Percentiles rank a stretch among this genome's conserved stretches.
Conservation (phyloP, 30 jellyfish, hydroid and myxozoan genomes). For the Pelagia noctiluca region DNA sequence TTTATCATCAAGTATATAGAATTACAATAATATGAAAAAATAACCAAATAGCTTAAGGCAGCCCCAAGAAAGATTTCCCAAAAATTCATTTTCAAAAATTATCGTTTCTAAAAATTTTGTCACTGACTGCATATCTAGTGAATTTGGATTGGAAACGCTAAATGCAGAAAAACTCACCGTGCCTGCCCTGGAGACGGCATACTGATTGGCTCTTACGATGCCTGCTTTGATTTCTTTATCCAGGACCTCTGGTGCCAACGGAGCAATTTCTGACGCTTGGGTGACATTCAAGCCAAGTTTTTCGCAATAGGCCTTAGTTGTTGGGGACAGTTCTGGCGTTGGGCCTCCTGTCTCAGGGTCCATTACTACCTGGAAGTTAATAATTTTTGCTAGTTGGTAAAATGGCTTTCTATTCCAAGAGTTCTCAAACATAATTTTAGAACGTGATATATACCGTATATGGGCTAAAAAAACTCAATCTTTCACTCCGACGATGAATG, state of each 20-base stretch:
- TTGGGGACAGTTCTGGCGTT: conserved; percentile 67
- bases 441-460: no score
- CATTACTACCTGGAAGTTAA: conserved; percentile 65
- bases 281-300: conserved; percentile 73
- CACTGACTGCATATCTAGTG: not conserved
- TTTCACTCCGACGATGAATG: no score
- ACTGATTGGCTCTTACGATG: conserved; percentile 76
- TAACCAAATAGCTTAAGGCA: no score
- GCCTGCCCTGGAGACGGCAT: conserved; percentile 93
- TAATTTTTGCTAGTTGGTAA: conserved; percentile 2
- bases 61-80: no score
- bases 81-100: no score
- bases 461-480: no score
- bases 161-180: conserved; percentile 58
- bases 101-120: no score
- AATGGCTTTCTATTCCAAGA: no score
- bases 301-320: conserved; percentile 62
- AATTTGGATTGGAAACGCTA: not conserved
- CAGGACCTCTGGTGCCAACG: conserved; percentile 77
- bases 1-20: no score
- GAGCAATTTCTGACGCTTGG: conserved; percentile 74
- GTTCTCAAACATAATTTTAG: no score
- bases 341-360: conserved; percentile 84
- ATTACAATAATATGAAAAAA: no score
- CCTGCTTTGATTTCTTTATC: conserved; percentile 88